Conservation (phyloP, 2,888 invertebrate genomes). For the Xestia sexstrigata region DNA sequence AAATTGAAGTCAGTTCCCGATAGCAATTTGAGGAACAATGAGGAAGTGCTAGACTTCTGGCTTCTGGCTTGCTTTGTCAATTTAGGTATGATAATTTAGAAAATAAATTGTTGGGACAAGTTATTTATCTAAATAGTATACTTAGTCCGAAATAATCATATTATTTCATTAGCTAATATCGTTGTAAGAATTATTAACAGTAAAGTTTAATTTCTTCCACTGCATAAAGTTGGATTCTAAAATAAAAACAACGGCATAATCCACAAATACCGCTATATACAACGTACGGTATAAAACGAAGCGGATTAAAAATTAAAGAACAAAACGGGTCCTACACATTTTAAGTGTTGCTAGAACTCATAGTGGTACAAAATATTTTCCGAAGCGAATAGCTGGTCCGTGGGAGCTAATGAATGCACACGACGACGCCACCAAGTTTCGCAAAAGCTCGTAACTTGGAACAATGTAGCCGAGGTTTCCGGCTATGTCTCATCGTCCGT, state of each 20-base stretch:
- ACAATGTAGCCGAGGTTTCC: conserved; percentile 38
- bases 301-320: conserved; percentile 48
- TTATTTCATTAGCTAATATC: neutral
- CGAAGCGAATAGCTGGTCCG: conserved; percentile 25
- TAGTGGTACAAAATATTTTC: conserved; percentile 40
- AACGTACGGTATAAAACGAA: conserved; percentile 15
- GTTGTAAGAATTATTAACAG: conserved; percentile 3
- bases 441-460: conserved; percentile 56
- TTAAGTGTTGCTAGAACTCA: conserved; percentile 40
- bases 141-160: neutral
- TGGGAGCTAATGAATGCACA: conserved; percentile 40
- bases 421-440: conserved; percentile 29
- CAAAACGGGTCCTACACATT: conserved; percentile 37
- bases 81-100: conserved; percentile 16
- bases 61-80: conserved; percentile 26
- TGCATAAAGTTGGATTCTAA: neutral
- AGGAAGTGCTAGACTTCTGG: conserved; percentile 36
- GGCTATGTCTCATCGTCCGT: conserved; percentile 54
- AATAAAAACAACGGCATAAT: conserved; percentile 10
- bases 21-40: conserved; percentile 61
- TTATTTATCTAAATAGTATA: neutral
- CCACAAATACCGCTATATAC: conserved; percentile 13
- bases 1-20: conserved; percentile 76
- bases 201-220: neutral
- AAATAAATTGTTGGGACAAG: conserved; percentile 9